Evolutionary conservation across 2,113 vertebrate genomes (phyloP).

Genomic region (Amphilophus citrinellus): DNA sequence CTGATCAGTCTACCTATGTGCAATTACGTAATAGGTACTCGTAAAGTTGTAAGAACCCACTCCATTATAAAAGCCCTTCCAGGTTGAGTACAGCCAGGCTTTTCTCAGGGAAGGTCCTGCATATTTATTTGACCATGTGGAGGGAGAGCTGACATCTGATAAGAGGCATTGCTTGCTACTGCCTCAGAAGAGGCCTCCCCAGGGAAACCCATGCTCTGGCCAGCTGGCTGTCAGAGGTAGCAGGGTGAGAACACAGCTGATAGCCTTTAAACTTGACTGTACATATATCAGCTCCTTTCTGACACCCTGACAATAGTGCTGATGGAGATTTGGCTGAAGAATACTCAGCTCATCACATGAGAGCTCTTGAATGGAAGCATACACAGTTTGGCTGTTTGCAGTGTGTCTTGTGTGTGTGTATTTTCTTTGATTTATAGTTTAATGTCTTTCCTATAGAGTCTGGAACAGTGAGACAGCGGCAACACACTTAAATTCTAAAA

Average conservation of each 20-base stretch:
- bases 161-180: background rate
- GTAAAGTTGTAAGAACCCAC: background rate
- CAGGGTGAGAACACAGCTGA: conserved; percentile 54
- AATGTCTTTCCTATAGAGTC: background rate
- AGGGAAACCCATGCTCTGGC: background rate
- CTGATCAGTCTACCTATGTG: background rate
- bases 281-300: conserved; percentile 34
- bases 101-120: background rate
- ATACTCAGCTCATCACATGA: conserved; percentile 21
- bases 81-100: background rate
- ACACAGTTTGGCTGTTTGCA: background rate
- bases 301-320: conserved; percentile 24
- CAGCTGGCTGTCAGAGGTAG: conserved; percentile 44
- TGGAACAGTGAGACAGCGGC: background rate
- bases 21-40: background rate
- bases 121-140: background rate
- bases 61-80: background rate
- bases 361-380: conserved; percentile 22
- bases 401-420: background rate
- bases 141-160: conserved; percentile 22
- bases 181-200: background rate
- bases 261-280: conserved; percentile 42
- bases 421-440: background rate
- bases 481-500: background rate
- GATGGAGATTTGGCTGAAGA: conserved; percentile 46